phyloP scores from a whole-genome alignment of 2,113 vertebrate genomes.

The Phrynocephalus versicolor region DNA sequence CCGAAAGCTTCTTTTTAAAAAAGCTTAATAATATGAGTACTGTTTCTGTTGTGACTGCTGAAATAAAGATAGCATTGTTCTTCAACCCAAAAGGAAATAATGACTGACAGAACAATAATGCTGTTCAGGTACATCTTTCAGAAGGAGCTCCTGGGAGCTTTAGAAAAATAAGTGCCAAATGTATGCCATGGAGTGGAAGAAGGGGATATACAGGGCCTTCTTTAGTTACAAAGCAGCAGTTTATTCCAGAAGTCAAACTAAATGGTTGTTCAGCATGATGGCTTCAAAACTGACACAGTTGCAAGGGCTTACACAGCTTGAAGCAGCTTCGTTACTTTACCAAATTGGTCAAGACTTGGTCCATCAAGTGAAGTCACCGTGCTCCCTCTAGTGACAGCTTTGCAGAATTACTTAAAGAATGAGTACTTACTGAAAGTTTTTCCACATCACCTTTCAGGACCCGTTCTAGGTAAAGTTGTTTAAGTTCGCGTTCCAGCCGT shows the following conservation, averaged over 20 bases:
- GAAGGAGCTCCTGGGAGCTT: not conserved
- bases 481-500: constrained; percentile 94
- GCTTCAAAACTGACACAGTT: not conserved
- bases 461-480: constrained; percentile 96
- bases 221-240: not conserved
- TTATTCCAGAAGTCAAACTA: not conserved
- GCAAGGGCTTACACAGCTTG: not conserved
- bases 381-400: constrained; percentile 73
- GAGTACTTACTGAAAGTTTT: constrained; percentile 91
- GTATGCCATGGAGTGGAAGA: not conserved
- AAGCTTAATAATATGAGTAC: not conserved
- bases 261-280: not conserved
- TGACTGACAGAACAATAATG: not conserved
- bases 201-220: not conserved
- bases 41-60: rapidly evolving
- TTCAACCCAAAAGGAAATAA: not conserved
- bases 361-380: constrained; percentile 44
- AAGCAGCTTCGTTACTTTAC: not conserved
- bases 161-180: not conserved
- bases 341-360: not conserved
- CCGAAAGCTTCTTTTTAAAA: not conserved
- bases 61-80: not conserved
- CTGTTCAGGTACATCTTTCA: not conserved
- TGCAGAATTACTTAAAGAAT: rapidly evolving
- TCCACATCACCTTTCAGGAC: constrained; percentile 98